Evolutionary conservation across 35 echinoderm and acorn worm species (phyloP), one percentile per base, ranked within the genome.

Genomic region (Strongylocentrotus purpuratus): DNA sequence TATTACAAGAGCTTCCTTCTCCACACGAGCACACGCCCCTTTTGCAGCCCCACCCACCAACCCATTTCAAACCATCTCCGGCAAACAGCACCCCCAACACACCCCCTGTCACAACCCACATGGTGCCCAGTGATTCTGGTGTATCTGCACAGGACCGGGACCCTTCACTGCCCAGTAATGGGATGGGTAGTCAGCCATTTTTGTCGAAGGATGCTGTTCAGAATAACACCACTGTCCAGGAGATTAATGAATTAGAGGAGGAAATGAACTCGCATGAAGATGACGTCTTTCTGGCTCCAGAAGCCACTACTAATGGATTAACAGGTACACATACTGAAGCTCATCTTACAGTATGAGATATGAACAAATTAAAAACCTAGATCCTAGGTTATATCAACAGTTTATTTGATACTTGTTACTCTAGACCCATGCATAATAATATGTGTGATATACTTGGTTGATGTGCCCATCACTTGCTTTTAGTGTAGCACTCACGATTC

Each of bases 1-100:
- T 25, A 33, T 33, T 32, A 20, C 12, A 46, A 33, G 87, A 89
- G 87, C 87, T 89, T 46, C 87, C 87, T 33, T 89, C 87, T 4
- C 87, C 87, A 18, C 87, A 89, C 20, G 87, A 89, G 87, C 33
- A 89, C 87, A 89, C 87, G 33, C 87, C 87, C 32, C 45, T 89
- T 17, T 46, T 89, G 87, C 5, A 32, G 28, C 65, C 65, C 65
- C 20, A 78, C 28, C 65, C 65, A 0, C 65, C 65, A 28, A 22
- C 65, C 4, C 22, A 22, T 78, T 78, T 78, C 87, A 89, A 89
- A 33, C 87, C 87, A 15, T 45, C 45, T 8, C 87, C 32, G 25
- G 87, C 20, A 45, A 46, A 89, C 20, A 46, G 32, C 12, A 31
- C 1, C 12, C 32, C 87, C 87, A 89, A 46, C 25, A 33, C 32